phyloP scores from a whole-genome alignment of 2,888 invertebrate species.

The Melipona beecheii region DNA sequence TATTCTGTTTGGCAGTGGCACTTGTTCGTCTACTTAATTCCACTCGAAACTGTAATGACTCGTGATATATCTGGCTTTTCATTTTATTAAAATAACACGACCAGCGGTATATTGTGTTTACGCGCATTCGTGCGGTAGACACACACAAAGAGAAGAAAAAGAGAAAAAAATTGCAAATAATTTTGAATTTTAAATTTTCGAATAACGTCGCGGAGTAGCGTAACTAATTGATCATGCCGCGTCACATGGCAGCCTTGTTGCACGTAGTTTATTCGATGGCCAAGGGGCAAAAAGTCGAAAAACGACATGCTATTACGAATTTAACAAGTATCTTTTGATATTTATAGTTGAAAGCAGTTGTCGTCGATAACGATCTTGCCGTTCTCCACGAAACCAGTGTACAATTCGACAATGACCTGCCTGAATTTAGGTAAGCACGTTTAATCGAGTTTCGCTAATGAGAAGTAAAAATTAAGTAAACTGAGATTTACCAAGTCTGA shows the following conservation, averaged over 20 bases:
- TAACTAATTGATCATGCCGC: slow-evolving; percentile 20
- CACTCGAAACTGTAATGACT: neutral
- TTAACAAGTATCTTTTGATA: slow-evolving; percentile 56
- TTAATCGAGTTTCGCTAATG: neutral
- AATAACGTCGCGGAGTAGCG: slow-evolving; percentile 7
- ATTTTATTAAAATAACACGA: slow-evolving; percentile 4
- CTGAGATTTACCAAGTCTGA: too few species aligned
- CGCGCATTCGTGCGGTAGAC: slow-evolving; percentile 14
- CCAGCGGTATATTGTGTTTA: slow-evolving; percentile 10
- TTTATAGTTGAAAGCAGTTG: slow-evolving; percentile 94
- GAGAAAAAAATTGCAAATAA: neutral
- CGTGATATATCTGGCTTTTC: neutral
- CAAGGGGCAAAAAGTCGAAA: slow-evolving; percentile 12
- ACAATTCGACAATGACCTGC: slow-evolving; percentile 95
- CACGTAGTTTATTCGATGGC: slow-evolving; percentile 14
- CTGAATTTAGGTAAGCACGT: slow-evolving; percentile 92
- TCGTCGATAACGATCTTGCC: slow-evolving; percentile 90
- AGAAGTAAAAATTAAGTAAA: too few species aligned
- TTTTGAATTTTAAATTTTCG: slow-evolving; percentile 40
- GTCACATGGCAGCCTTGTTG: neutral
- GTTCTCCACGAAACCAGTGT: slow-evolving; percentile 92
- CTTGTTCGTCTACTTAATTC: too few species aligned
- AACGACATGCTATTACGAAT: slow-evolving; percentile 3
- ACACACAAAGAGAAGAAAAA: too few species aligned
- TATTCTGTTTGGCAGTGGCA: neutral